Conservation (phyloP, 2,797 vertebrate species). For the Mallotus villosus region DNA sequence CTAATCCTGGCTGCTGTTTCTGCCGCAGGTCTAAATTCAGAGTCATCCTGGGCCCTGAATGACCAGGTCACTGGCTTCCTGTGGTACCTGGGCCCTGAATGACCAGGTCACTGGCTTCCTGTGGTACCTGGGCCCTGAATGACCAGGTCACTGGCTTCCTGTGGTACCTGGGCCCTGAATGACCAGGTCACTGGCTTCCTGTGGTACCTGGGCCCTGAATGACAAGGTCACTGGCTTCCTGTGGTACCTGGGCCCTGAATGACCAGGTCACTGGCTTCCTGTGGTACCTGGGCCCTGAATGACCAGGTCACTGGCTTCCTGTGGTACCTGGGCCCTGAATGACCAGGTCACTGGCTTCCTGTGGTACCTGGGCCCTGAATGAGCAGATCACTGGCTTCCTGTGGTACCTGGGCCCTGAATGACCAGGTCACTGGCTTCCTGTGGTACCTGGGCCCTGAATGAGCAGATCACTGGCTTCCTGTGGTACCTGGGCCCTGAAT, state of each 20-base stretch:
- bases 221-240: slow-evolving; percentile 24
- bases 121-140: not conserved
- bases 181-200: slow-evolving; percentile 24
- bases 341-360: slow-evolving; percentile 24
- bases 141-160: slow-evolving; percentile 24
- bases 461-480: slow-evolving; percentile 24
- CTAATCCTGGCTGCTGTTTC: not conserved
- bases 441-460: not conserved
- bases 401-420: not conserved
- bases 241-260: not conserved
- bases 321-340: not conserved
- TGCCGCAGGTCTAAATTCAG: not conserved
- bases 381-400: slow-evolving; percentile 24
- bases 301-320: slow-evolving; percentile 24
- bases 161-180: not conserved
- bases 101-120: slow-evolving; percentile 24
- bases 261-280: slow-evolving; percentile 24
- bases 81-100: not conserved
- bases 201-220: not conserved
- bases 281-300: not conserved
- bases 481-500: not conserved
- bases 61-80: slow-evolving; percentile 24
- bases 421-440: slow-evolving; percentile 24
- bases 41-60: not conserved
- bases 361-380: not conserved